Evolutionary conservation across 2,888 invertebrate genomes (phyloP).

Genomic region (Synanthedon vespiformis): DNA sequence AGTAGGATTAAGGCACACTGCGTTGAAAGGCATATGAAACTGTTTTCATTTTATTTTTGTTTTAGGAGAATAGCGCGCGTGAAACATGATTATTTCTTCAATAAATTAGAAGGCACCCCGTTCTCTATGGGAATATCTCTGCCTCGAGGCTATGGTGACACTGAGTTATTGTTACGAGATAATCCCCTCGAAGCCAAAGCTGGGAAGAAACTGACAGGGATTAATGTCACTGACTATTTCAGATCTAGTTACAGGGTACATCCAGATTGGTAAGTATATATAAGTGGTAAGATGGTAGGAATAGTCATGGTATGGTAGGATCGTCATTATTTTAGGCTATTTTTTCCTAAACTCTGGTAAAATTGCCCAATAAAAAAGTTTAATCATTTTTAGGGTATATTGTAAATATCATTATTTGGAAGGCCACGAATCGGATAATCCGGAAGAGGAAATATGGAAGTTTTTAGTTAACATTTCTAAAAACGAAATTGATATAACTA

Average conservation of each 20-base stretch:
- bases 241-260: constrained; percentile 83
- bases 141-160: constrained; percentile 83
- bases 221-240: constrained; percentile 80
- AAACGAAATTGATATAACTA: constrained; percentile 51
- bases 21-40: too few species aligned
- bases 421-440: constrained; percentile 78
- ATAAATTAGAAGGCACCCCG: constrained; percentile 84
- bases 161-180: constrained; percentile 81
- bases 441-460: constrained; percentile 80
- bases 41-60: constrained; percentile 2
- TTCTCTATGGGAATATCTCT: constrained; percentile 89
- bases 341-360: too few species aligned
- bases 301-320: too few species aligned
- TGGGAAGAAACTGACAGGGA: constrained; percentile 74
- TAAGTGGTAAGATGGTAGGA: too few species aligned
- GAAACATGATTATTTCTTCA: constrained; percentile 85
- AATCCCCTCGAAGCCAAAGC: constrained; percentile 78
- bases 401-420: constrained; percentile 88
- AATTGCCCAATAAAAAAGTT: background rate
- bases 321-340: too few species aligned
- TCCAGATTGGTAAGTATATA: constrained; percentile 78
- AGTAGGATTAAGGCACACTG: too few species aligned
- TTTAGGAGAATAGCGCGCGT: constrained; percentile 78
- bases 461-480: constrained; percentile 77
- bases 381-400: constrained; percentile 73